Base-by-base conservation (phyloP, 2,797 vertebrate species). In the Pantherophis alleghaniensis region DNA sequence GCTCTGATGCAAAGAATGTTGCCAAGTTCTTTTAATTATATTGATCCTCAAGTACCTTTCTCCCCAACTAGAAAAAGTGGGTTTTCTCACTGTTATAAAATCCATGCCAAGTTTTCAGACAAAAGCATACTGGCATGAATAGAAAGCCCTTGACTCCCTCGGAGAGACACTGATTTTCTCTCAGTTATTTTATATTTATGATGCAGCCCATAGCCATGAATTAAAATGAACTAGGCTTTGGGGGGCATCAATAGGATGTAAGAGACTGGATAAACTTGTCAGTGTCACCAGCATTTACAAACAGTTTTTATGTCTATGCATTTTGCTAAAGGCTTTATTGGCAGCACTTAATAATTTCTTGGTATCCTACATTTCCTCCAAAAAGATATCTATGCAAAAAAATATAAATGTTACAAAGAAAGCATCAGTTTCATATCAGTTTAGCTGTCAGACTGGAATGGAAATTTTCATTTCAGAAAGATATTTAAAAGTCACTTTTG, bases 151-250 rank as follows among this genome's bases (percentile, higher is more conserved):
- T 96, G 93, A 96, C 95, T 12, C 93, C 42, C 24, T 51, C 74
- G 55, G 91, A 7, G 22, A 92, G 92, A 92, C 61, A 83, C 12
- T 59, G 93, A 86, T 92, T 94, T 94, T 93, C 92, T 87, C 90
- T 90, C 93, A 79, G 88, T 95, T 96, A 94, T 95, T 96, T 94
- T 94, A 60, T 93, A 95, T 94, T 93, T 95, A 56, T 92, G 95
- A 95, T 91, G 90, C 87, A 96, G 94, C 94, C 92, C 69, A 94
- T 94, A 96, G 95, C 94, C 93, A 96, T 96, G 94, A 96, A 96
- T 97, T 96, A 96, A 79, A 94, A 88, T 90, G 47, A 90, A 66
- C n/a, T 56, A 92, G 94, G 95, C 0, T 95, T 93, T 94, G 91
- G 95, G 94, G 94, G 95, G 95, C 92, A 26, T 87, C 91, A 90